phyloP scores from a whole-genome alignment of 2,113 vertebrate species.

The Tetraodon nigroviridis region DNA sequence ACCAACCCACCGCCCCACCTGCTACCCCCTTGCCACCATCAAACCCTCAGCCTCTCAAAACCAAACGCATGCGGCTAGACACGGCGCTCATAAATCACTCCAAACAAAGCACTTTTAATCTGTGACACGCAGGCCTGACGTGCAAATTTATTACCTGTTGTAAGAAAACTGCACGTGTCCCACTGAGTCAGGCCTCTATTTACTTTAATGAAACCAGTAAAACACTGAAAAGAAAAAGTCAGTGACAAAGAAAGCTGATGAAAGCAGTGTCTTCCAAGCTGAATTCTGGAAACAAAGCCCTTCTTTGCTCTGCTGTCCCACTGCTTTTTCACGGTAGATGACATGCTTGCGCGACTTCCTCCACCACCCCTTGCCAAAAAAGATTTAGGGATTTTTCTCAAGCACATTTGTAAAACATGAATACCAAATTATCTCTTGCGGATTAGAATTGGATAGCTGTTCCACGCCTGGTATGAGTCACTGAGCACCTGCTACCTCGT shows the following conservation, averaged over 20 bases:
- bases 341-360: slow-evolving; percentile 63
- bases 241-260: slow-evolving; percentile 62
- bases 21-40: slow-evolving; percentile 62
- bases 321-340: slow-evolving; percentile 67
- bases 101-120: slow-evolving; percentile 81
- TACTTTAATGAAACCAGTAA: slow-evolving; percentile 64
- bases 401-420: slow-evolving; percentile 75
- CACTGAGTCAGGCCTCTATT: slow-evolving; percentile 69
- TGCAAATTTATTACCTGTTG: slow-evolving; percentile 74
- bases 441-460: slow-evolving; percentile 68
- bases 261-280: slow-evolving; percentile 54
- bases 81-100: slow-evolving; percentile 80
- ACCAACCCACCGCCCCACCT: slow-evolving; percentile 63
- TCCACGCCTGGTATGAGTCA: slow-evolving; percentile 60
- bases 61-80: slow-evolving; percentile 66
- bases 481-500: slow-evolving; percentile 50
- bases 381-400: slow-evolving; percentile 72
- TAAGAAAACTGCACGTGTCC: slow-evolving; percentile 64
- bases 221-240: slow-evolving; percentile 60
- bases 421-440: slow-evolving; percentile 69
- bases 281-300: slow-evolving; percentile 65
- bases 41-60: slow-evolving; percentile 65
- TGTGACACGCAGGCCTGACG: slow-evolving; percentile 64
- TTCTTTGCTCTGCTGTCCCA: slow-evolving; percentile 50
- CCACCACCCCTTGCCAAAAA: slow-evolving; percentile 64